Base-by-base conservation (phyloP, 2,797 vertebrate species). In the Pipistrellus pipistrellus region DNA sequence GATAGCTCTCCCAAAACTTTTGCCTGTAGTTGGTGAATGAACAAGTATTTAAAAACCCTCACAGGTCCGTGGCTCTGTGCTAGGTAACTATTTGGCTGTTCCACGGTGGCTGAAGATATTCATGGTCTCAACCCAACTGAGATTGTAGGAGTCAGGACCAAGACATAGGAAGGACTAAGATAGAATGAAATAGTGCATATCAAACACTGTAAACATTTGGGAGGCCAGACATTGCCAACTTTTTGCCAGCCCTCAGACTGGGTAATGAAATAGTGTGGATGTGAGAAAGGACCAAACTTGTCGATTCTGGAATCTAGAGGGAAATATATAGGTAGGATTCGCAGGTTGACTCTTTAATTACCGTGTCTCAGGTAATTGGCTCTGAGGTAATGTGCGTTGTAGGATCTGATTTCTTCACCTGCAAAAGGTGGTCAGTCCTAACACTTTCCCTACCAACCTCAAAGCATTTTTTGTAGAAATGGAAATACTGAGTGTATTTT, bases 401-500 rank as follows among this genome's bases (percentile, higher is more conserved):
- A 71, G n/a, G 8, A 27, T 51, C 64, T 9, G 6, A 6, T 71
- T 41, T 82, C 41, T 32, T 93, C 44, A 20, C 64, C 94, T 55
- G 30, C 55, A 27, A 53, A 80, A 76, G 25, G 55, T 53, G 27
- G 30, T 13, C 23, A 17, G 12, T 25, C 71, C 8, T 30, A 57
- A 53, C 12, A 80, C 32, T 81, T 51, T n/a, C 27, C 38, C 41
- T 68, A 10, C 64, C 57, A 35, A 14, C 64, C 10, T 75, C 68
- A 59, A 46, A 41, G 15, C 27, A 68, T 88, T 91, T 91, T 75
- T 82, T n/a, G 88, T 53, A 57, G 48, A 91, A 66, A 30, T 64
- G 8, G 25, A 80, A 86, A 69, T 13, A 64, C 4, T 48, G 68
- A 78, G 35, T 9, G 62, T n/a, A 30, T 85, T 73, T 71, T 80